A percentile compares a stretch with the other conserved stretches of the same genome.
Evolutionary conservation across 2,888 invertebrate genomes (phyloP).

Genomic region (Sinotaia quadrata): DNA sequence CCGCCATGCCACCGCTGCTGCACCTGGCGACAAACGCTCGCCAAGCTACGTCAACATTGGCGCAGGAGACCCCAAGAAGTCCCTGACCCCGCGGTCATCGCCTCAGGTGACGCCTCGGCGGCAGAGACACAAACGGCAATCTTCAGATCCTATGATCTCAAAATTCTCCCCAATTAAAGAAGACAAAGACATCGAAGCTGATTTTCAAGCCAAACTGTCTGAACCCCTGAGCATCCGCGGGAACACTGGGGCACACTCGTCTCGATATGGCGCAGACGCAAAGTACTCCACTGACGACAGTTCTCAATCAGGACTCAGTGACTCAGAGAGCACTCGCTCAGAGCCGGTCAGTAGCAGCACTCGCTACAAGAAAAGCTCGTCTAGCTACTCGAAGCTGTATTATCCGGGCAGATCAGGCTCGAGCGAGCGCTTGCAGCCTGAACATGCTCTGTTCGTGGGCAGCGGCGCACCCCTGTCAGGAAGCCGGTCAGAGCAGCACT

Average conservation of each 20-base stretch:
- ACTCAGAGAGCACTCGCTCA: conserved; percentile 64
- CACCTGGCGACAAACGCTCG: conserved; percentile 28
- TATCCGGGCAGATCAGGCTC: conserved; percentile 48
- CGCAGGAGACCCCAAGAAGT: conserved; percentile 36
- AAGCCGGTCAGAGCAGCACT: conserved; percentile 45
- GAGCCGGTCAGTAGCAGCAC: conserved; percentile 51
- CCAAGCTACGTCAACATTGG: conserved; percentile 28
- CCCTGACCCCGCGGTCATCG: conserved; percentile 57
- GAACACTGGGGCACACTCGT: background rate
- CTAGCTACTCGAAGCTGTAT: conserved; percentile 59
- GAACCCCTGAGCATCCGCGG: conserved; percentile 27
- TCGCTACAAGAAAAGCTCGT: conserved; percentile 49
- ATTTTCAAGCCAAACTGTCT: conserved; percentile 61
- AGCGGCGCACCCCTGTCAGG: conserved; percentile 36
- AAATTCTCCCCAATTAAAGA: conserved; percentile 75
- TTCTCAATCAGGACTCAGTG: conserved; percentile 64
- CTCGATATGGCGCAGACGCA: conserved; percentile 35
- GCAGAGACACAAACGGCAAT: conserved; percentile 74
- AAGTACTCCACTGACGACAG: conserved; percentile 62
- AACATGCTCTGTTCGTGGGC: conserved; percentile 17
- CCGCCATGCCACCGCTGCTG: conserved; percentile 29
- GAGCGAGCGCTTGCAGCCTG: conserved; percentile 38
- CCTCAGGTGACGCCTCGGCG: conserved; percentile 68
- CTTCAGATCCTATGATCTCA: conserved; percentile 76
- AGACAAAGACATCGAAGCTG: conserved; percentile 73